Evolutionary conservation across 1,140 invertebrate species (phyloP), one percentile per base, ranked within the genome.

Genomic region (Drosophila pallidifrons): DNA sequence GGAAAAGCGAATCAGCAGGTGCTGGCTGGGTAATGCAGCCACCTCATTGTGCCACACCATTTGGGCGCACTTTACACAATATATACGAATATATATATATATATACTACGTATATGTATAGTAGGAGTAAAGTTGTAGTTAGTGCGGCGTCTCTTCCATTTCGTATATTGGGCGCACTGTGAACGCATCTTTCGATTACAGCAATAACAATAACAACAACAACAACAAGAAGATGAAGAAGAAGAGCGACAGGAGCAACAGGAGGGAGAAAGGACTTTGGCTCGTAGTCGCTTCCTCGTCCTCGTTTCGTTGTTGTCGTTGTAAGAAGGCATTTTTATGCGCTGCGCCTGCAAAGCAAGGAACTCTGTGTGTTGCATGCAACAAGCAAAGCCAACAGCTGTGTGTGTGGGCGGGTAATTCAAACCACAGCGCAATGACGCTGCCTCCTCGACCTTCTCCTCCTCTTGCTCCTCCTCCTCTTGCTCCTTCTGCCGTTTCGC

Each of bases 261-360:
- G 64, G 59, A 68, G 52, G 63, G 65, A 60, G 60, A 61, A 51
- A 41, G 79, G 61, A 45, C 71, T 52, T 52, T 20, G 20, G 25
- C 3, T 35, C 5, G 6, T n/a, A 51, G 20, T 6, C n/a, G 10
- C n/a, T 32, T 20, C 32, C 32, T 64, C 65, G 60, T 74, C 20
- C 51, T 71, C 66, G 52, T 61, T 65, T 74, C 46, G 49, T 28
- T 49, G 67, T 75, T 64, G 67, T 55, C 43, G 61, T 61, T 89
- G 85, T 89, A 89, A 89, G 86, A 85, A 89, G 85, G 86, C 81
- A 88, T 88, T 88, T 88, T 88, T 88, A 88, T 77, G 83, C 73
- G 68, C 47, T 81, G 41, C 61, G 68, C 60, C 75, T 54, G 69
- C 67, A 70, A 60, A 76, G 77, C 61, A 80, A 77, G 85, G 13